Evolutionary conservation across 1,140 invertebrate species (phyloP).

Genomic region (Matsumurasca onukii): DNA sequence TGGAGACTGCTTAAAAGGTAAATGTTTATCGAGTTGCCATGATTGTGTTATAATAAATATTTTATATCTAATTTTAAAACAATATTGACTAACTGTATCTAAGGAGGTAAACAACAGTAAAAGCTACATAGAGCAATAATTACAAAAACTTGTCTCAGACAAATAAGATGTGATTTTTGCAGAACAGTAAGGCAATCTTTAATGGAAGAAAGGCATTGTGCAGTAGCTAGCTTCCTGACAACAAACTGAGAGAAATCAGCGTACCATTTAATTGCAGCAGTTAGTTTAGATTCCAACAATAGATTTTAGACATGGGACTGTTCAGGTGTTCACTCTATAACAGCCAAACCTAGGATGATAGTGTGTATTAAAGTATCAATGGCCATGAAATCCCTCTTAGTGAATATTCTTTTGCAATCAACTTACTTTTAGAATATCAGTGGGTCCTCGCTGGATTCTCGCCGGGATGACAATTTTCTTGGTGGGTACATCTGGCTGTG

Average conservation of each 20-base stretch:
- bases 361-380: constrained; percentile 12
- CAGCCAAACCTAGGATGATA: neutral
- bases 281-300: neutral
- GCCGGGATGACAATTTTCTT: constrained; percentile 59
- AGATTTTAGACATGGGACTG: constrained; percentile 2
- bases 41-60: neutral
- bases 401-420: neutral
- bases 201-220: no score
- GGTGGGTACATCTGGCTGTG: neutral
- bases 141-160: no score
- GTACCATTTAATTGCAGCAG: constrained; percentile 6
- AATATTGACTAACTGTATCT: neutral
- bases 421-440: constrained; percentile 70
- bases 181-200: no score
- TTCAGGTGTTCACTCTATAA: constrained; percentile 5
- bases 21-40: neutral
- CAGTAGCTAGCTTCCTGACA: neutral
- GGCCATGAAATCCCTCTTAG: constrained; percentile 19
- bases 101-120: no score
- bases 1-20: neutral
- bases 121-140: no score
- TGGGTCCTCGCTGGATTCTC: constrained; percentile 70
- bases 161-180: no score
- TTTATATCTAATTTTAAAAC: neutral
- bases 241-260: neutral